phyloP scores from a whole-genome alignment of 2,113 vertebrate species.

The Odontesthes bonariensis region DNA sequence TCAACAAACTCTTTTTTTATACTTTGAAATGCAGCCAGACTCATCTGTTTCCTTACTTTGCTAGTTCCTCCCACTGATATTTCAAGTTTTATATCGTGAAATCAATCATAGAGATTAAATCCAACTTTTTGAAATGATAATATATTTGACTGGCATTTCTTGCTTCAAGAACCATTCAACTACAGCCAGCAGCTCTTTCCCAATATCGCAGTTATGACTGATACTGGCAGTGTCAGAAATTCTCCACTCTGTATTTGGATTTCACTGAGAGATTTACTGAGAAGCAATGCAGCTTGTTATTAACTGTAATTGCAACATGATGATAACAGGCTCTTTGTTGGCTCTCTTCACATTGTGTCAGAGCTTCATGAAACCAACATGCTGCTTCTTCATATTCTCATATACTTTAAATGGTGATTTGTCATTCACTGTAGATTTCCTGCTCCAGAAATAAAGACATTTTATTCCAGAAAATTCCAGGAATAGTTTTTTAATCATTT shows the following conservation, averaged over 20 bases:
- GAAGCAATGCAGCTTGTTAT: not conserved
- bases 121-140: not conserved
- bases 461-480: not conserved
- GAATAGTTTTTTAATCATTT: too few species aligned
- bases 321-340: not conserved
- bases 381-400: not conserved
- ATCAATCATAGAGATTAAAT: not conserved
- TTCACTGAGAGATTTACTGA: not conserved
- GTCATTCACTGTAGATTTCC: not conserved
- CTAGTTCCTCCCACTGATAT: not conserved
- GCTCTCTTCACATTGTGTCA: not conserved
- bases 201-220: not conserved
- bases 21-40: not conserved
- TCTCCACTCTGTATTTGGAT: not conserved
- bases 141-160: not conserved
- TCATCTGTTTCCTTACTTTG: not conserved
- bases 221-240: not conserved
- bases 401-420: not conserved
- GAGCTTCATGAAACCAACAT: not conserved
- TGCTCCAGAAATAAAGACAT: not conserved
- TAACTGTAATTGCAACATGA: not conserved
- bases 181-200: not conserved
- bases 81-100: not conserved
- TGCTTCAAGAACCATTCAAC: not conserved
- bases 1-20: conserved; percentile 14